phyloP scores from a whole-genome alignment of 1,140 invertebrate species.

The Neodiprion virginianus region DNA sequence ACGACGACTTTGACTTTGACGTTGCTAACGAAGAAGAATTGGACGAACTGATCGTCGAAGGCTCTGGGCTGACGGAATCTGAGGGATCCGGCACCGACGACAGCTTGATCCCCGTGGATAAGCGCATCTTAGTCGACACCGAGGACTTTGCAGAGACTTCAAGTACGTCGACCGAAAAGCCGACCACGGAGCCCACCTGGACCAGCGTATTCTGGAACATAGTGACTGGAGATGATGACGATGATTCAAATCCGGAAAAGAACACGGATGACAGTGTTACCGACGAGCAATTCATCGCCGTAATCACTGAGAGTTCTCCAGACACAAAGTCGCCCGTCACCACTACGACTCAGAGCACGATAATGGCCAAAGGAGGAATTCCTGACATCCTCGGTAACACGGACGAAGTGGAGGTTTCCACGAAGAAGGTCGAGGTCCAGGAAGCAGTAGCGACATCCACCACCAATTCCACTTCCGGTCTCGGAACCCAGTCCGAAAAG shows the following conservation, averaged over 20 bases:
- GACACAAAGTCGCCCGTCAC: not conserved
- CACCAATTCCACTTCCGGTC: no score
- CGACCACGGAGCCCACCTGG: not conserved
- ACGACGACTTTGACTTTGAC: not conserved
- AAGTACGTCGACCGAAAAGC: not conserved
- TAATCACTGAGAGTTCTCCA: not conserved
- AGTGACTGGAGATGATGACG: not conserved
- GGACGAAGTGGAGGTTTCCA: not conserved
- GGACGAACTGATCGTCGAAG: not conserved
- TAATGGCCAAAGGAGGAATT: no score
- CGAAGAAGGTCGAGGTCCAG: not conserved
- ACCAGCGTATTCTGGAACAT: not conserved
- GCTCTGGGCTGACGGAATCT: constrained; percentile 5
- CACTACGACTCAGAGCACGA: no score
- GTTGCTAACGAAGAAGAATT: not conserved
- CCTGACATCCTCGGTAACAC: not conserved
- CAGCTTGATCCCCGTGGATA: not conserved
- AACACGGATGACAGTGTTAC: not conserved
- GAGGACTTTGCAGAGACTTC: not conserved
- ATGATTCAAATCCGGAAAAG: not conserved
- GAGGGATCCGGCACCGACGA: not conserved
- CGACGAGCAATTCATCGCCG: not conserved
- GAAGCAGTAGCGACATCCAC: no score
- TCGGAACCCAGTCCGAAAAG: no score
- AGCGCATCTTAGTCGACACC: not conserved